phyloP scores from a whole-genome alignment of 64 coral and sea anemone species.

The Montipora capricornis region DNA sequence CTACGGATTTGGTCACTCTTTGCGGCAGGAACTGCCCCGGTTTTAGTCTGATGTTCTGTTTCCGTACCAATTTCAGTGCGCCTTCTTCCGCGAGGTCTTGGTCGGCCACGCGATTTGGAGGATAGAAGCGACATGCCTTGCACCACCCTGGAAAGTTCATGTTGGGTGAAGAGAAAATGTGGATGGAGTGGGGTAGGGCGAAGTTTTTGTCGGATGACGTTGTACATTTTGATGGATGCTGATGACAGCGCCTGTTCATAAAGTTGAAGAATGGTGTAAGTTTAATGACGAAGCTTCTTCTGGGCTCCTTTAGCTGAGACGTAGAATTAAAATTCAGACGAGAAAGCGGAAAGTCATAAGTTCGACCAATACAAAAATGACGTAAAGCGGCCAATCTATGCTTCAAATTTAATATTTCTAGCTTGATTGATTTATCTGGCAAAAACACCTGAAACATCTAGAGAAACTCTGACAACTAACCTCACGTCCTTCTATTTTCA shows the following conservation, averaged over 20 bases:
- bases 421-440: no score
- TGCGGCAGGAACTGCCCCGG: not conserved
- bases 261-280: not conserved
- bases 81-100: conserved; percentile 74
- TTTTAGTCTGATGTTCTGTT: not conserved
- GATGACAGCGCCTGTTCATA: conserved; percentile 79
- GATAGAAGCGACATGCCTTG: conserved; percentile 89
- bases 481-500: no score
- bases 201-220: conserved; percentile 67
- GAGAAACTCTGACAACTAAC: no score
- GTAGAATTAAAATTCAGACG: no score
- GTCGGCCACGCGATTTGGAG: conserved; percentile 74
- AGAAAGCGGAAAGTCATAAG: no score
- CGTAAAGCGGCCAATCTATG: no score
- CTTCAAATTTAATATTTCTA: no score
- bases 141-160: conserved; percentile 87
- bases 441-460: no score
- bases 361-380: no score
- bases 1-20: conserved; percentile 43
- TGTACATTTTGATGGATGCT: conserved; percentile 84
- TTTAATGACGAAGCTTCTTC: no score
- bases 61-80: conserved; percentile 27
- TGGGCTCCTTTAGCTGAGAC: no score
- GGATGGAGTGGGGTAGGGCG: conserved; percentile 86
- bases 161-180: conserved; percentile 96